A percentile compares a stretch with the other conserved stretches of the same genome.
These are phyloP conservation scores for Lithophane ornitopus DNA, from an alignment of 2,888 invertebrate species.

Conservation along the genomic window DNA sequence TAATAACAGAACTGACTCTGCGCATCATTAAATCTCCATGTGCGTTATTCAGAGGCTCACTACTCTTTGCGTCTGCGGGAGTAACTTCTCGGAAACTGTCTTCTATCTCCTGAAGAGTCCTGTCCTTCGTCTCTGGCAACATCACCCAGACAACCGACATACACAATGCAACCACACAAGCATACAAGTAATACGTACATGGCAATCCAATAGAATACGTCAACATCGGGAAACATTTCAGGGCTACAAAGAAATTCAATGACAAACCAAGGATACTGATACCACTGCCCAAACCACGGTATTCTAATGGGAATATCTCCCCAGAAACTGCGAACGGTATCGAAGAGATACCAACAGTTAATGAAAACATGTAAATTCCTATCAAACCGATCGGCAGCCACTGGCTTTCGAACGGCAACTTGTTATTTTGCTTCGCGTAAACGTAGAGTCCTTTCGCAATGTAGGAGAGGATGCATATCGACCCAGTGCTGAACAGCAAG, in stretches of 20 bases:
- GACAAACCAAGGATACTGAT: constrained; percentile 91
- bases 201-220: constrained; percentile 87
- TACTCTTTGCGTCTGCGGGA: constrained; percentile 73
- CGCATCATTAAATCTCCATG: constrained; percentile 75
- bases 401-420: constrained; percentile 79
- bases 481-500: constrained; percentile 90
- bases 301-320: constrained; percentile 92
- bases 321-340: constrained; percentile 94
- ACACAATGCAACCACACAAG: constrained; percentile 87
- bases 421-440: constrained; percentile 78
- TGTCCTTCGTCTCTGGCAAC: constrained; percentile 93
- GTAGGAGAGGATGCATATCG: constrained; percentile 91
- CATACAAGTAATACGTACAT: constrained; percentile 91
- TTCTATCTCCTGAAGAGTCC: constrained; percentile 92
- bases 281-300: constrained; percentile 92
- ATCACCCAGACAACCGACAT: constrained; percentile 90
- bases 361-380: constrained; percentile 90
- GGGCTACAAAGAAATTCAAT: constrained; percentile 92
- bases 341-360: constrained; percentile 91
- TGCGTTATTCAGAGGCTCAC: constrained; percentile 76
- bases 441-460: constrained; percentile 88
- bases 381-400: constrained; percentile 88
- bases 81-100: constrained; percentile 85
- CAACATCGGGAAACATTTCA: constrained; percentile 92
- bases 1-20: constrained; percentile 83